Base-by-base conservation (phyloP, 2,113 vertebrate genomes). In the Perca schrenkii region DNA sequence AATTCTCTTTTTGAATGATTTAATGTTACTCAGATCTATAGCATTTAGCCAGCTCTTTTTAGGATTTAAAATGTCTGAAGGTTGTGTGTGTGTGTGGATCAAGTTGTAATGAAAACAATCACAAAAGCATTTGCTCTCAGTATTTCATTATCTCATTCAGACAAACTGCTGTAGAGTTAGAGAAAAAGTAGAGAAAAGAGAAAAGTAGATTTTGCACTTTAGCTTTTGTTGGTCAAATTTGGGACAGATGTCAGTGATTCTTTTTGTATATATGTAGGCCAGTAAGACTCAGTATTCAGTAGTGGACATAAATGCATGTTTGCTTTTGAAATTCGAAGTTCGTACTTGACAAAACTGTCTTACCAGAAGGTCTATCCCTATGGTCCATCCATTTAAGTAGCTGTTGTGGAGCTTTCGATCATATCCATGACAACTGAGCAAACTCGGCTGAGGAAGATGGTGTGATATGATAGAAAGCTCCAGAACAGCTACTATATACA, bases 221-320 rank as follows among this genome's bases (percentile, higher is more conserved):
- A 86, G 79, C 53, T 89, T 88, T 84, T 52, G 52, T 74, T 66
- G 25, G 62, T 89, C 73, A 81, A 86, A 81, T 11, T 73, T 78
- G 22, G 64, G 69, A 82, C 36, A 66, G 52, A 78, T 77, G 36
- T 87, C 66, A 85, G 43, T 76, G 49, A 61, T 49, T 80, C 50
- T 61, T 49, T 64, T 69, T 79, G 61, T 93, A 81, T 92, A 84
- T 76, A 87, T 89, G 80, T 83, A 82, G 82, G 81, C 83, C 80
- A 87, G 58, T 88, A 90, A 79, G 74, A 86, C 74, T 82, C 61
- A 52, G 34, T 89, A 82, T 89, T 89, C 68, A 91, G 88, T 90
- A 87, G 47, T 87, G 71, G 47, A 87, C 81, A 71, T 74, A 58
- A 88, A 84, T 40, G 71, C 57, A 49, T 19, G 31, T 74, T 83